These are phyloP conservation scores for Amblyornis subalaris DNA, from an alignment of 2,113 vertebrate genomes.

Conservation along the genomic window DNA sequence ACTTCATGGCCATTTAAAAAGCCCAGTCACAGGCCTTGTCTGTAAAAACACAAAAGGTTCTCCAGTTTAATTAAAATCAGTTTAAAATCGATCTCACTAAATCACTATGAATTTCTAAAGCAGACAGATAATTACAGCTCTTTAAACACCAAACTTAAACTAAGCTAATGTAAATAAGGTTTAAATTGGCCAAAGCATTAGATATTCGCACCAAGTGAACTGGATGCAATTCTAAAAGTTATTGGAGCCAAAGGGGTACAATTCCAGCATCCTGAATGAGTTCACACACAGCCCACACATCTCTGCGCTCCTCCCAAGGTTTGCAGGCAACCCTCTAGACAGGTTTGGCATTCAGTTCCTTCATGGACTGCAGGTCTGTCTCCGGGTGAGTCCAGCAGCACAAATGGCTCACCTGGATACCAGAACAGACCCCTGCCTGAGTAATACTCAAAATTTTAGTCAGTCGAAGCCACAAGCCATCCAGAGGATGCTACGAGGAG, in stretches of 20 bases:
- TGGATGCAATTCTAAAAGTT: neutral
- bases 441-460: fast-evolving
- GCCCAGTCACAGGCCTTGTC: neutral
- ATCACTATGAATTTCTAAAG: neutral
- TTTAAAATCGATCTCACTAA: conserved; percentile 21
- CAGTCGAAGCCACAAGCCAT: fast-evolving
- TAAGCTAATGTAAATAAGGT: neutral
- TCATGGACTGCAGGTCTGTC: neutral
- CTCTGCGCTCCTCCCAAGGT: fast-evolving
- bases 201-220: neutral
- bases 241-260: neutral
- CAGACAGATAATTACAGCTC: neutral
- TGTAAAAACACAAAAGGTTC: neutral
- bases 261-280: neutral
- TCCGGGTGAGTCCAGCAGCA: neutral
- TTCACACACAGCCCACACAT: fast-evolving
- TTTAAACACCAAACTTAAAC: conserved; percentile 3
- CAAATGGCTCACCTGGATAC: fast-evolving
- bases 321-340: neutral
- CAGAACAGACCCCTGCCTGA: neutral
- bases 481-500: neutral
- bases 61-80: conserved; percentile 14
- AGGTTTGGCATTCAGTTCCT: neutral
- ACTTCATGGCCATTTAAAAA: neutral
- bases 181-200: neutral